Base-by-base conservation (phyloP, 2,888 invertebrate species). In the Hecatera dysodea region DNA sequence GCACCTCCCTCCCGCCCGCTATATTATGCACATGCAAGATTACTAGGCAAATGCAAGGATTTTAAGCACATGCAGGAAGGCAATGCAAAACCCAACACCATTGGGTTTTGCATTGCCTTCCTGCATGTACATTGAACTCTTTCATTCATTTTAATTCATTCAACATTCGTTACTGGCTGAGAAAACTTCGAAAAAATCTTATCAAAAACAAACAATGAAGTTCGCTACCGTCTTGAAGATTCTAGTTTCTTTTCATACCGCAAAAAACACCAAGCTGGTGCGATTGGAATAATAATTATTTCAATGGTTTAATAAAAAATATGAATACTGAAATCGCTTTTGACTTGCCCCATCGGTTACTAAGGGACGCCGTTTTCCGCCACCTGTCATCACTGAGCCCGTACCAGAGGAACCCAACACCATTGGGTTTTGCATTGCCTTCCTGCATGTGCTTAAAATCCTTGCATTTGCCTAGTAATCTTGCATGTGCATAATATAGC, bases 371-470 rank as follows among this genome's bases (percentile, higher is more conserved):
- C 70, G 80, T 82, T 75, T 86, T 80, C 76, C 78, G 83, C 83
- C 87, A 85, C 84, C 86, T 88, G 87, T 88, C 87, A 85, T 83
- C 82, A 72, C 86, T 77, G 76, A 87, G 83, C 81, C 86, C 71
- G 56, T 68, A 63, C 55, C 68, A 77, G 74, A 82, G 86, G 88
- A 87, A n/a, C n/a, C n/a, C n/a, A n/a, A n/a, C n/a, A n/a, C n/a
- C n/a, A n/a, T n/a, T n/a, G n/a, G n/a, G n/a, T n/a, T n/a, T n/a
- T n/a, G n/a, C n/a, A n/a, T n/a, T n/a, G n/a, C n/a, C n/a, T n/a
- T n/a, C n/a, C n/a, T n/a, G n/a, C n/a, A n/a, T n/a, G n/a, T n/a
- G n/a, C n/a, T n/a, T n/a, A n/a, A n/a, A n/a, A n/a, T n/a, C n/a
- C n/a, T n/a, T n/a, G n/a, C n/a, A n/a, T n/a, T n/a, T n/a, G n/a